Conservation (phyloP, 1,140 invertebrate genomes). For the Papilio dardanus region DNA sequence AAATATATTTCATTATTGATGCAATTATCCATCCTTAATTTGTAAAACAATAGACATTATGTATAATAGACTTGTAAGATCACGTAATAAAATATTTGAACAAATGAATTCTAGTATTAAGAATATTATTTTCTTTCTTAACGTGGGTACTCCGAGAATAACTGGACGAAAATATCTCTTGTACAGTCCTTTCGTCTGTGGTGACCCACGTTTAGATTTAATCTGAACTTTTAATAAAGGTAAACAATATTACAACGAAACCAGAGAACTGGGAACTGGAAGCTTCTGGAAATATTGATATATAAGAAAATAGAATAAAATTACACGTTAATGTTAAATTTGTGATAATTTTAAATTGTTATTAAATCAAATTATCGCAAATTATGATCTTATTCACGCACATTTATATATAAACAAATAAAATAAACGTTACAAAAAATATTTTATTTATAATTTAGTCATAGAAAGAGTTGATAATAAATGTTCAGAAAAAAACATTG, state of each 20-base stretch:
- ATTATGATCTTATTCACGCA: background rate
- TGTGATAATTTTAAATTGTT: slow-evolving; percentile 14
- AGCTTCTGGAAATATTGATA: background rate
- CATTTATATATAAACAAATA: slow-evolving; percentile 5
- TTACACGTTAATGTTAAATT: background rate
- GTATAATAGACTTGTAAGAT: background rate
- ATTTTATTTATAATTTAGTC: background rate
- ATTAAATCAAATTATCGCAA: background rate
- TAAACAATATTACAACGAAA: background rate
- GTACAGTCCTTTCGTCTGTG: no score
- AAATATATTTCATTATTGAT: no score
- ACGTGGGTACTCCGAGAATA: no score
- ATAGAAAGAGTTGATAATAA: background rate
- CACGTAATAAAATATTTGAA: background rate
- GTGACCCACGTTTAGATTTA: no score
- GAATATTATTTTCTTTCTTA: background rate
- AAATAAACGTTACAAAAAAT: background rate
- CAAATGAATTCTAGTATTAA: background rate
- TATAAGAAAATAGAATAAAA: background rate
- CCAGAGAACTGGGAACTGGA: background rate
- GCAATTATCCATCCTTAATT: no score
- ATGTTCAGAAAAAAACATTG: background rate
- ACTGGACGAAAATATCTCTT: no score
- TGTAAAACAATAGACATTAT: no score
- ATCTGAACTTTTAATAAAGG: no score